Evolutionary conservation across 2,888 invertebrate genomes (phyloP), one percentile per base, ranked within the genome.

Genomic region (Limulus polyphemus): DNA sequence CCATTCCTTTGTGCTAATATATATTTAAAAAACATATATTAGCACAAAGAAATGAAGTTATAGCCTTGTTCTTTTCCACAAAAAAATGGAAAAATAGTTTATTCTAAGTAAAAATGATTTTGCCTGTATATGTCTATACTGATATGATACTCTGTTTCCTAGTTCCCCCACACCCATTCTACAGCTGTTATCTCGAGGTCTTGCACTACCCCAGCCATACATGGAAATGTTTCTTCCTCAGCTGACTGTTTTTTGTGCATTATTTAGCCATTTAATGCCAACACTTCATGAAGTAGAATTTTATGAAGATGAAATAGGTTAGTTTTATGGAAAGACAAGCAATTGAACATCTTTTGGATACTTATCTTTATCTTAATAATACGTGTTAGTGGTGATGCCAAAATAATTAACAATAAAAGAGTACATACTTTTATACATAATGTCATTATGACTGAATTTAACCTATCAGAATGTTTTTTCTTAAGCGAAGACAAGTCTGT

Each of bases 201-300:
- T 84, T 71, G 80, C 81, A 0, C 77, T 82, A 4, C 78, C 82
- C 0, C 79, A 80, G 10, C 80, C 80, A 13, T 85, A 86, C 65
- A 82, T 84, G 5, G 81, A 83, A 16, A 80, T 82, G 13, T 82
- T 91, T 14, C 81, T 90, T 12, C 88, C 91, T 1, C 81, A 88
- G 0, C 74, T 92, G 49, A 87, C 88, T 0, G 85, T 89, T 1
- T 92, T 93, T 77, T 90, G 90, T 74, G 84, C 88, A 1, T 77
- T 91, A 1, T 89, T 90, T 74, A 86, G 86, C 55, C 80, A 89
- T 51, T 79, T 90, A 5, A 82, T 92, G 57, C 85, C 88, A 0
- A 90, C 91, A 0, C 75, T 92, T 47, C 90, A 92, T 71, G 92
- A 92, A 74, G 84, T 85, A 0, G 92, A 92, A 77, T 90, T 92